Evolutionary conservation across 2,113 vertebrate genomes (phyloP).

Genomic region (Microtus pennsylvanicus): DNA sequence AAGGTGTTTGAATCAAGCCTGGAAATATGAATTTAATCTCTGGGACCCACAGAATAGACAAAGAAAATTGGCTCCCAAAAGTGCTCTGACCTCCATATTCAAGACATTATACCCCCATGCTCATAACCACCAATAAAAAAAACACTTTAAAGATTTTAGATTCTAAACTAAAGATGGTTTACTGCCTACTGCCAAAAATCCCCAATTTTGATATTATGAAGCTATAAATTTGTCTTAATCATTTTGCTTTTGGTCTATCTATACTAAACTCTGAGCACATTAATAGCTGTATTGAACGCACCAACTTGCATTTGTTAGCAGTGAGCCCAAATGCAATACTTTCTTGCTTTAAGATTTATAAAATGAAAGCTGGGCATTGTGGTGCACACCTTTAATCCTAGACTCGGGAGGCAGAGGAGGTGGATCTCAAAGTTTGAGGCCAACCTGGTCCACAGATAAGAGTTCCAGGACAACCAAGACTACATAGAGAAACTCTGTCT

Average conservation of each 20-base stretch:
- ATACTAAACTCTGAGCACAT: background rate
- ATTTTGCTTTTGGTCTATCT: slow-evolving; percentile 25
- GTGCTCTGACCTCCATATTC: background rate
- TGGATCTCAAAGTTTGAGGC: background rate
- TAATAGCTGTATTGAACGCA: background rate
- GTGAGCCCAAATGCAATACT: slow-evolving; percentile 20
- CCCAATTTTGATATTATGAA: slow-evolving; percentile 26
- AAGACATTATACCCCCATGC: background rate
- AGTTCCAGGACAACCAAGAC: background rate
- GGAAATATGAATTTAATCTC: background rate
- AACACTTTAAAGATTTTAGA: background rate
- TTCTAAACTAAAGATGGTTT: background rate
- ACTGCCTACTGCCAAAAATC: slow-evolving; percentile 5
- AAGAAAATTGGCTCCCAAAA: background rate
- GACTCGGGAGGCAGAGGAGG: background rate
- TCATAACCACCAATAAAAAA: background rate
- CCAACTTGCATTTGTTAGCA: slow-evolving; percentile 10
- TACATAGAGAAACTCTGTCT: background rate
- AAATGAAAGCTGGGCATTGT: background rate
- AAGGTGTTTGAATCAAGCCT: background rate
- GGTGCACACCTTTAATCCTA: background rate
- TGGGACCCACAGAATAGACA: background rate
- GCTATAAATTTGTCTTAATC: slow-evolving; percentile 45
- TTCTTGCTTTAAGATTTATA: background rate
- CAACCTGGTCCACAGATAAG: background rate